phyloP scores from a whole-genome alignment of 2,888 invertebrate genomes.

The Drosophila mayaguana region DNA sequence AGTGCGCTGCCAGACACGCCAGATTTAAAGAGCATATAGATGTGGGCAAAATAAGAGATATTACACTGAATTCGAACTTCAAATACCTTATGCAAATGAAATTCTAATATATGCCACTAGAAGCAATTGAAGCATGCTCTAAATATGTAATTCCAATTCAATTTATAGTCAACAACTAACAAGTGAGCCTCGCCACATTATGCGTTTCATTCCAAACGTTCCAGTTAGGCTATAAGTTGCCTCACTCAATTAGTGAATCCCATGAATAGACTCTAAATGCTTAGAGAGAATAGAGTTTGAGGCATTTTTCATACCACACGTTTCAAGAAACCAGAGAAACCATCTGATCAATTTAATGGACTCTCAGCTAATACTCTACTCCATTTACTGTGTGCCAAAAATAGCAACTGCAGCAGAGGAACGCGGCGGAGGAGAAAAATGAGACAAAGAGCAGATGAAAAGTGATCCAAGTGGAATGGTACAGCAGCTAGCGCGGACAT shows the following conservation, averaged over 20 bases:
- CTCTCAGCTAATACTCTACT: not conserved
- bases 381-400: constrained; percentile 12
- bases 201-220: not conserved
- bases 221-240: not conserved
- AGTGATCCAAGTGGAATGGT: constrained; percentile 8
- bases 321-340: not conserved
- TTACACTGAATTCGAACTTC: not conserved
- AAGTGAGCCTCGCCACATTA: not conserved
- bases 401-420: constrained; percentile 12
- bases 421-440: not conserved
- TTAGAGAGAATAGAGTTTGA: too few species aligned
- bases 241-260: not conserved
- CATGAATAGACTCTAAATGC: too few species aligned
- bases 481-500: constrained; percentile 11
- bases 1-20: constrained; percentile 31
- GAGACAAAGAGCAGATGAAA: constrained; percentile 2
- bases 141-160: not conserved
- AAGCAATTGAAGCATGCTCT: not conserved
- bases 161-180: not conserved
- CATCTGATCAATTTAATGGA: not conserved
- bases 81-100: constrained; percentile 17
- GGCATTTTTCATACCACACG: not conserved
- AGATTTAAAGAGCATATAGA: constrained; percentile 29
- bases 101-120: not conserved
- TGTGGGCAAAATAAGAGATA: not conserved